These are phyloP conservation scores for Brachionus paranguensis DNA, from an alignment of 1,140 invertebrate genomes.

Conservation along the genomic window DNA sequence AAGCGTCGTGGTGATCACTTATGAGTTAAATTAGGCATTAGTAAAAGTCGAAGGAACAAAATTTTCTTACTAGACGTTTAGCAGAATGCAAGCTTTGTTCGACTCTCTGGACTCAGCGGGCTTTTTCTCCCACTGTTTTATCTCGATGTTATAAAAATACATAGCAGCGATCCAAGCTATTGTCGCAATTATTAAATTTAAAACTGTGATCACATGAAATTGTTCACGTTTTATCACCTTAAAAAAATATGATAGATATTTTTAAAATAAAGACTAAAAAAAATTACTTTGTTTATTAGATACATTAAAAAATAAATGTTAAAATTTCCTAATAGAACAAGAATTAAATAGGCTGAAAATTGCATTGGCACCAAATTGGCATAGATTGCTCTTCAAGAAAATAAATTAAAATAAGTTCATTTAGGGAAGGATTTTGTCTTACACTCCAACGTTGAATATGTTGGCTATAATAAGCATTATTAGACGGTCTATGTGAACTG, in stretches of 20 bases:
- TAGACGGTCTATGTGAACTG: conserved; percentile 48
- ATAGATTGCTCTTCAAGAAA: conserved; percentile 60
- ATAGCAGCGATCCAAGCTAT: not conserved
- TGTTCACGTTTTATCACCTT: conserved; percentile 12
- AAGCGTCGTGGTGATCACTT: conserved; percentile 74
- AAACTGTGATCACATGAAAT: conserved; percentile 15
- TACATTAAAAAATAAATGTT: conserved; percentile 76
- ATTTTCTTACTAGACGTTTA: conserved; percentile 64
- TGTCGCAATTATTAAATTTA: not conserved
- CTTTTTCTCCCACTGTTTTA: conserved; percentile 39
- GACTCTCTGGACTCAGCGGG: conserved; percentile 70
- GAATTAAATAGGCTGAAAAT: conserved; percentile 76
- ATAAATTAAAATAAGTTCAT: not conserved
- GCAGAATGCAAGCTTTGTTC: conserved; percentile 69
- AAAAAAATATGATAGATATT: not conserved
- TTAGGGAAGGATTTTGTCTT: conserved; percentile 43
- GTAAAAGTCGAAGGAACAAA: not conserved
- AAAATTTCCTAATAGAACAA: conserved; percentile 74
- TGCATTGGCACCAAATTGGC: conserved; percentile 64
- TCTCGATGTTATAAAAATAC: conserved; percentile 41
- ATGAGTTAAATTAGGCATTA: not conserved
- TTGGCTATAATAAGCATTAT: conserved; percentile 62
- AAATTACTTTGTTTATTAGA: conserved; percentile 72
- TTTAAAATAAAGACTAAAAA: not conserved
- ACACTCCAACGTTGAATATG: conserved; percentile 67